Conservation (phyloP, 2,888 invertebrate species). For the Pandemis heparana region DNA sequence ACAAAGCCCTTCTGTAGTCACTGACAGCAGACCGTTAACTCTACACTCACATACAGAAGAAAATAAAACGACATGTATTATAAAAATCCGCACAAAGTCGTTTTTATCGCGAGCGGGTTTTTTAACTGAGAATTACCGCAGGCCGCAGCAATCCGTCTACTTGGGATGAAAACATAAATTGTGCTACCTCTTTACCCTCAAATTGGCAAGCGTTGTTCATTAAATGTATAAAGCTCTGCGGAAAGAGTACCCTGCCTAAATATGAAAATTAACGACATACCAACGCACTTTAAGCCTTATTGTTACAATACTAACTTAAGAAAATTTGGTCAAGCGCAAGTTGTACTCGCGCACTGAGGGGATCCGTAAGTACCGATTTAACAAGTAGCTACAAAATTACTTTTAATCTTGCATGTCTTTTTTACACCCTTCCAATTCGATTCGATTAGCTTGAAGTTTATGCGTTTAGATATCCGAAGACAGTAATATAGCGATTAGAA, state of each 20-base stretch:
- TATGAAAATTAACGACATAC: conserved; percentile 8
- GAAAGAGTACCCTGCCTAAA: neutral
- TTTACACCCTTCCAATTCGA: too few species aligned
- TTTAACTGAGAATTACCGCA: conserved; percentile 19
- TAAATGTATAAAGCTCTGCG: conserved; percentile 13
- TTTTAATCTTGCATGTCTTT: too few species aligned
- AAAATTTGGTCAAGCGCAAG: too few species aligned
- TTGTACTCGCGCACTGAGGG: too few species aligned
- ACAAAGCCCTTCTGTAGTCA: conserved; percentile 61
- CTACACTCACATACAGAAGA: conserved; percentile 33
- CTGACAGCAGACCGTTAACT: conserved; percentile 41
- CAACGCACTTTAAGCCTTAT: neutral
- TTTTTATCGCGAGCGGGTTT: conserved; percentile 24
- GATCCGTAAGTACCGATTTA: too few species aligned
- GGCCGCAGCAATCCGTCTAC: conserved; percentile 26
- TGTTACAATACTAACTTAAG: neutral
- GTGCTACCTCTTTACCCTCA: conserved; percentile 23
- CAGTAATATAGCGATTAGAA: too few species aligned
- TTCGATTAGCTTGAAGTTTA: too few species aligned
- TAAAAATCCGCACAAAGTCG: conserved; percentile 34
- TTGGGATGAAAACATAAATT: conserved; percentile 25
- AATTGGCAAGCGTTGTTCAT: conserved; percentile 27
- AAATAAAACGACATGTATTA: conserved; percentile 36
- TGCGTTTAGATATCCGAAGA: too few species aligned
- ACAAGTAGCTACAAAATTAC: too few species aligned